Evolutionary conservation across 1,140 invertebrate genomes (phyloP).

Genomic region (Macrobrachium rosenbergii): DNA sequence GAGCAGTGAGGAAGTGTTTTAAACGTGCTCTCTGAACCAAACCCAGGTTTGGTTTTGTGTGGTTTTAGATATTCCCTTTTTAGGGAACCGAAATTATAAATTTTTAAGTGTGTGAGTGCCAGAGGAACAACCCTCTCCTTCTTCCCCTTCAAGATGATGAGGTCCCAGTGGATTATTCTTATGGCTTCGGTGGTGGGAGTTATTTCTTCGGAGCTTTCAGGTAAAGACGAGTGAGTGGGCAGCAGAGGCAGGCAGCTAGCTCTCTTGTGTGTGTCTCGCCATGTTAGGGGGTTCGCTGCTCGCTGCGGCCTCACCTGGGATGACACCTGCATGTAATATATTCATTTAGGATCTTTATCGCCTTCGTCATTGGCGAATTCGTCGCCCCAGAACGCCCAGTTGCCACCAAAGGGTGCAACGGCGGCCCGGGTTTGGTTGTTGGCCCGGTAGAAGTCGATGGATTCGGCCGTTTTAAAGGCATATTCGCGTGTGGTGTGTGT

Average conservation of each 20-base stretch:
- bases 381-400: too few species aligned
- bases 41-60: conserved; percentile 29
- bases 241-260: background rate
- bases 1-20: conserved; percentile 39
- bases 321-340: too few species aligned
- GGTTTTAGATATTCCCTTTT: conserved; percentile 18
- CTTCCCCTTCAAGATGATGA: background rate
- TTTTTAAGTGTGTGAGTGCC: conserved; percentile 39
- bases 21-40: conserved; percentile 12
- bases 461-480: too few species aligned
- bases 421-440: too few species aligned
- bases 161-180: conserved; percentile 38
- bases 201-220: conserved; percentile 30
- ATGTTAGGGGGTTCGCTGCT: too few species aligned
- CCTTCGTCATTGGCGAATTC: too few species aligned
- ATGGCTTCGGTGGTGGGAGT: conserved; percentile 1
- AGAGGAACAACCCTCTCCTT: background rate
- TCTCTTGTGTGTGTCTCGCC: background rate
- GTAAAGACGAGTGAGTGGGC: conserved; percentile 6
- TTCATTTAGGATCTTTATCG: too few species aligned
- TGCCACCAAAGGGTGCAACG: too few species aligned
- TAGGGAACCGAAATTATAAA: conserved; percentile 18
- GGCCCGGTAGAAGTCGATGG: too few species aligned
- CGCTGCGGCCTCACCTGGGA: background rate
- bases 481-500: too few species aligned